Evolutionary conservation across 2,888 invertebrate species (phyloP), one percentile per base, ranked within the genome.

Genomic region (Tetragonula carbonaria): DNA sequence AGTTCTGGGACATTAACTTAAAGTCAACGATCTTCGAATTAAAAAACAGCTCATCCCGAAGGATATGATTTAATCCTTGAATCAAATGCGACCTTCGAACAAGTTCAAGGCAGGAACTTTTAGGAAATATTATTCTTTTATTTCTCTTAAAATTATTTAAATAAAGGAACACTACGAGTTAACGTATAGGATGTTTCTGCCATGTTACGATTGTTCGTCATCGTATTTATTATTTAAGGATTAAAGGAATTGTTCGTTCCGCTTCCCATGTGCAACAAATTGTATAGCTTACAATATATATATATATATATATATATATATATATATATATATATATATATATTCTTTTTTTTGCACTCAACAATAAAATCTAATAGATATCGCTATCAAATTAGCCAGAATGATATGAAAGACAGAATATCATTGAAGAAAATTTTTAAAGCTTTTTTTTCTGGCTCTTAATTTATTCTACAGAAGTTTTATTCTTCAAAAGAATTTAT

Each of bases 401-500:
- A 65, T 13, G 28, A 45, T 53, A 51, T 85, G 59, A 79, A 85
- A 84, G 76, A 84, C 85, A 70, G 76, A 71, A 84, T 65, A 62
- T 62, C 28, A 28, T 62, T 28, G 62, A 62, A 62, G 62, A 62
- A 65, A 33, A 38, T 21, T 65, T 63, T 63, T 33, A 63, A 63
- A 65, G 11, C 18, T 65, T 33, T n/a, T n/a, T n/a, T 66, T 45
- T 55, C 23, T 21, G 13, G 45, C 55, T 45, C 45, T 55, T n/a
- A 67, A 71, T 57, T 45, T 45, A 67, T 63, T n/a, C 28, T 74
- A 51, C 21, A 62, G 28, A 11, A 28, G 21, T 45, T 28, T 28
- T 28, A 28, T 28, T 28, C 28, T 28, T 45, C 18, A 8, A 33
- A 63, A 50, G 33, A 23, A 74, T 28, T 28, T 28, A 28, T 28